Evolutionary conservation across 2,113 vertebrate genomes (phyloP).

Genomic region (Acinonyx jubatus): DNA sequence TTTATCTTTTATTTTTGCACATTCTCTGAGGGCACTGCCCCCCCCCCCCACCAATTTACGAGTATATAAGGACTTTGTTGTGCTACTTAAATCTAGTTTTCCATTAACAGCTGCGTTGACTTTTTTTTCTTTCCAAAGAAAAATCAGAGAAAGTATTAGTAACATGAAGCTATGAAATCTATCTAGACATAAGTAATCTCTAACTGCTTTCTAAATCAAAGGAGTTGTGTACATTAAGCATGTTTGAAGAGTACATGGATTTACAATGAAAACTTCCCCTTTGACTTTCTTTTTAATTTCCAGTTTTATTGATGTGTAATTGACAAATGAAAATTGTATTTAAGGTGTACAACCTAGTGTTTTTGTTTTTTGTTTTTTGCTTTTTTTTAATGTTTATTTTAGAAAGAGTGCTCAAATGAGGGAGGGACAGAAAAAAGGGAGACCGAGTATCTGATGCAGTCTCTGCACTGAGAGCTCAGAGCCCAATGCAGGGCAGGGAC

Average conservation of each 20-base stretch:
- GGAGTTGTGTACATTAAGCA: background rate
- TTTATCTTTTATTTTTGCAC: background rate
- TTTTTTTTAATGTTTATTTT: no score
- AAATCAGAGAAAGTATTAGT: background rate
- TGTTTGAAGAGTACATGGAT: background rate
- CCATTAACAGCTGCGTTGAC: background rate
- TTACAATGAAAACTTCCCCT: background rate
- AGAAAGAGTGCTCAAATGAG: no score
- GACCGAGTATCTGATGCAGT: no score
- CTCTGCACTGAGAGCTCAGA: no score
- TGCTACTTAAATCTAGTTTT: background rate
- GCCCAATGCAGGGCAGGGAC: no score
- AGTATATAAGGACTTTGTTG: background rate
- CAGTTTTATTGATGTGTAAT: background rate
- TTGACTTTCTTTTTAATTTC: background rate
- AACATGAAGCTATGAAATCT: background rate
- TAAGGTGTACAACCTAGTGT: background rate
- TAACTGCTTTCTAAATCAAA: background rate
- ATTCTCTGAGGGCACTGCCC: background rate
- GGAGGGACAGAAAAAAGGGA: no score
- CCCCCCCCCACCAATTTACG: background rate
- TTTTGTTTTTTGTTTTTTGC: no score
- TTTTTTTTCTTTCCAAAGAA: background rate
- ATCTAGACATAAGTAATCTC: background rate
- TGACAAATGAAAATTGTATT: background rate